Evolutionary conservation across 2,888 invertebrate species (phyloP), one percentile per base, ranked within the genome.

Genomic region (Sympetrum striolatum): DNA sequence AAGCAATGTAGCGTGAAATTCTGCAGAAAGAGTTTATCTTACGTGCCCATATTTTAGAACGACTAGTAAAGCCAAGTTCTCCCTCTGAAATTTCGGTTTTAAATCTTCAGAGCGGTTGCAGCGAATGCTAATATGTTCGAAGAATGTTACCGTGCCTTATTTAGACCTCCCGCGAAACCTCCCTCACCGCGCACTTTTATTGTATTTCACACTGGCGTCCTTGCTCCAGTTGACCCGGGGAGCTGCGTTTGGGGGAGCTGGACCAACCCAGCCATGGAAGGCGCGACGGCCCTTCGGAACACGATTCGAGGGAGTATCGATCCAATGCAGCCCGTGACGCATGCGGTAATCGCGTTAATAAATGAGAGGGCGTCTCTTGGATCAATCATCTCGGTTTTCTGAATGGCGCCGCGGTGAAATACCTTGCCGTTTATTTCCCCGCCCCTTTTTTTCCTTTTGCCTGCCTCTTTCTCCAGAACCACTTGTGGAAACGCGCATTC

Each of bases 341-440:
- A 86, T 86, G 86, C 86, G 86, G 86, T 60, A 60, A 86, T 86
- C 86, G 86, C 86, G 86, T 86, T 86, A 86, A 86, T 86, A 86
- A 86, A 86, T 86, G 86, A 86, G 86, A 37, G 86, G 82, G 86
- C 60, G 86, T 86, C 86, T 60, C 86, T 15, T 86, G 86, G 86
- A 86, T 86, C 86, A 86, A 86, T 86, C 86, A 86, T 86, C 60
- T 86, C 35, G 86, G 60, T n/a, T 39, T 60, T 60, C 37, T 25
- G 15, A 58, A 25, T 25, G 60, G 31, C 86, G 58, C 22, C 39
- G 60, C 37, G 18, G 37, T 48, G 37, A 35, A 53, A 35, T 82
- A 58, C 82, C 82, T 82, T 22, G 86, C 60, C 18, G 37, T 58
- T 86, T 86, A 60, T 64, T 31, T 86, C 48, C 4, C 53, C 44